Evolutionary conservation across 1,140 invertebrate genomes (phyloP), one percentile per base, ranked within the genome.

Genomic region (Eriocheir sinensis): DNA sequence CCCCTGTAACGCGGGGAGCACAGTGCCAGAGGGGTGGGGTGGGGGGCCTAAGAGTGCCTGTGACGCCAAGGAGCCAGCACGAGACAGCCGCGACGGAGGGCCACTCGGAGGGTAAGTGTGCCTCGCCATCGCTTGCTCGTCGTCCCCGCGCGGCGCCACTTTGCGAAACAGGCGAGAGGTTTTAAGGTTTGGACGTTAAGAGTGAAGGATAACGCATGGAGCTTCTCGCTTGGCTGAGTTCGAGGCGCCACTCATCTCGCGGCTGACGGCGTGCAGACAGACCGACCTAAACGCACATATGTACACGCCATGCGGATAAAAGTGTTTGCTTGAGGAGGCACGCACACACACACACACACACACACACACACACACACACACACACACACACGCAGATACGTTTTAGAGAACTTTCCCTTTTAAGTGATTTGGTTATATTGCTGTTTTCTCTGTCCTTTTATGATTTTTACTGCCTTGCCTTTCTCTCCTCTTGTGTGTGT

Each of bases 141-240:
- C 72, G 12, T 48, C 32, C 41, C 30, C 3, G 17, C 27, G 2
- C 3, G 48, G 34, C 17, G 53, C 79, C 90, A 80, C 41, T 92
- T 81, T 41, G 3, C 44, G 60, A n/a, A 92, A 92, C 72, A 92
- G 80, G 79, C 90, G 79, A 92, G 90, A 48, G 36, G 34, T 91
- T 92, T 92, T 92, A 92, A 92, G 48, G 30, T 92, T 81, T 81
- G 32, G 90, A 92, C 90, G 21, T 92, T 81, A 80, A 92, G 60
- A 38, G 30, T 48, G 44, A 90, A 90, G 15, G 89, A 72, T 90
- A 90, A 90, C 48, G n/a, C 12, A 90, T 72, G 89, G 30, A 72
- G 32, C 3, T 90, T 4, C 38, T 32, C 48, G 89, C 41, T 72
- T 90, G 48, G 27, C 17, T 90, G 89, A 90, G n/a, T 90, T 30